Conservation (phyloP, 2,113 vertebrate species). For the Ameiurus melas region DNA sequence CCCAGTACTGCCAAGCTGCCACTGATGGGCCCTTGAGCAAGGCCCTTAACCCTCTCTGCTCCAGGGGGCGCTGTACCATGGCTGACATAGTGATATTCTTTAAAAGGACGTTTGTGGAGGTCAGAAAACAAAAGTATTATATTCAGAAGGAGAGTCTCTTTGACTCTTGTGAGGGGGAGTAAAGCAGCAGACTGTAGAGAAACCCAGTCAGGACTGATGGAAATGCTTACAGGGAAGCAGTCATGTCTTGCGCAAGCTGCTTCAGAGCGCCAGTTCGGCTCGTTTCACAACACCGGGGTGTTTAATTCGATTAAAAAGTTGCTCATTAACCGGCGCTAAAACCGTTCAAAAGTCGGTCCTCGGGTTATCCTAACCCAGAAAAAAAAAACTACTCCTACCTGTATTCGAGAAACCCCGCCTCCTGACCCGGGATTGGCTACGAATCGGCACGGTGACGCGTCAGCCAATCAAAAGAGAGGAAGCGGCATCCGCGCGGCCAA, state of each 20-base stretch:
- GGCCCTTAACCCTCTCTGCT: too few species aligned
- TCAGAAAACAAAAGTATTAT: background rate
- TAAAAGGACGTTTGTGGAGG: background rate
- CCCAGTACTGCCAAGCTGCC: too few species aligned
- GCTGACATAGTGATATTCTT: background rate
- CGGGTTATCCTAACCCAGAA: background rate
- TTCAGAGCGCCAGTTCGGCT: background rate
- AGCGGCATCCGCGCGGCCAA: background rate
- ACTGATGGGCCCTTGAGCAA: too few species aligned
- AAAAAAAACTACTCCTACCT: background rate
- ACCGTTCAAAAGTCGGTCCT: background rate
- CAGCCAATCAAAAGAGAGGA: background rate
- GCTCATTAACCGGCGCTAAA: background rate
- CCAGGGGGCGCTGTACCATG: background rate
- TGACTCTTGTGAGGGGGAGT: background rate
- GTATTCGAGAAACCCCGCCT: slow-evolving; percentile 6
- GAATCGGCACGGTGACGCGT: background rate
- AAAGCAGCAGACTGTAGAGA: background rate
- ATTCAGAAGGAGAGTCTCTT: background rate
- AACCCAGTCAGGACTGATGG: background rate
- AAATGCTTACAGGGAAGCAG: background rate
- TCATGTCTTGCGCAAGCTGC: too few species aligned
- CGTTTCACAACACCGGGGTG: background rate
- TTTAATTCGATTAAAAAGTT: background rate
- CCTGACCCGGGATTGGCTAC: background rate